A percentile compares a stretch with the other conserved stretches of the same genome.
phyloP scores from a whole-genome alignment of 2,797 vertebrate genomes.

The Picus viridis region DNA sequence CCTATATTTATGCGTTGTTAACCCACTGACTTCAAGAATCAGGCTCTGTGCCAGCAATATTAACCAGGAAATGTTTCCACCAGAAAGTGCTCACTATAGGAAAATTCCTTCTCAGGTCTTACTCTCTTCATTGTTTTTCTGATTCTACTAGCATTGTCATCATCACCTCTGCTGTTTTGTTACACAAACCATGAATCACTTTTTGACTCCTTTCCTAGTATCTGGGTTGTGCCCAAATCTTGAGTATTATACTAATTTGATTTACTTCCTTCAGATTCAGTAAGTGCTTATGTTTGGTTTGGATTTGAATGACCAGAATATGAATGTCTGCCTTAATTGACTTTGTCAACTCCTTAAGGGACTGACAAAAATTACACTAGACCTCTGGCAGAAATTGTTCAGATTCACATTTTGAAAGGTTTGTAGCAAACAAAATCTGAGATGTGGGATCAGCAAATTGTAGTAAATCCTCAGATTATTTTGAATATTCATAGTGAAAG shows the following conservation, averaged over 20 bases:
- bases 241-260: background rate
- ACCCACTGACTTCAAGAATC: background rate
- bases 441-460: background rate
- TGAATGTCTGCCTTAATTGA: background rate
- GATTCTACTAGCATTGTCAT: background rate
- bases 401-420: background rate
- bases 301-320: background rate
- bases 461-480: background rate
- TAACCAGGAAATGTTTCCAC: background rate
- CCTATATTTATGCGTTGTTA: background rate
- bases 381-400: background rate
- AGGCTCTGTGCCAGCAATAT: background rate
- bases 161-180: background rate
- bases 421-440: background rate
- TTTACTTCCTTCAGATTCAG: background rate
- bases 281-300: background rate
- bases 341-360: background rate
- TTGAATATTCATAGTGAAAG: constrained; percentile 1
- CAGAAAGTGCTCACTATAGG: background rate
- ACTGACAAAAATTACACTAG: background rate
- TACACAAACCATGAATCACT: background rate
- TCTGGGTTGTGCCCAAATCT: background rate
- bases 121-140: background rate
- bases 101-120: background rate
- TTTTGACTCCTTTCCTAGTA: background rate